phyloP scores from a whole-genome alignment of 2,797 vertebrate species.

The Nothura maculosa region DNA sequence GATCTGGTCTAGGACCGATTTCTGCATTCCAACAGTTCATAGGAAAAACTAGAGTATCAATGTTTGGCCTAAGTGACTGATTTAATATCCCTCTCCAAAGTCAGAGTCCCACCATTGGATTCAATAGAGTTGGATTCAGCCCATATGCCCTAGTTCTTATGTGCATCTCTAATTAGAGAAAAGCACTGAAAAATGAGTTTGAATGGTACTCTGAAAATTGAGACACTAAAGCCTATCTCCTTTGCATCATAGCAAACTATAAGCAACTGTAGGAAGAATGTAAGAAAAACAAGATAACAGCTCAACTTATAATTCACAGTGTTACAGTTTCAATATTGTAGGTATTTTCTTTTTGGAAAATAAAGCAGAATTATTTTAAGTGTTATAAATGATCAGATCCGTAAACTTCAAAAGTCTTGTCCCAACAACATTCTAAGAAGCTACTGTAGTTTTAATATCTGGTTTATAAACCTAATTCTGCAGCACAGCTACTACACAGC shows the following conservation, averaged over 20 bases:
- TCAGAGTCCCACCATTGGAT: neutral
- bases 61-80: neutral
- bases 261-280: neutral
- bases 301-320: neutral
- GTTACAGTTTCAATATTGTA: neutral
- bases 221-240: neutral
- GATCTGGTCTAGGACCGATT: slow-evolving; percentile 6
- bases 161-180: neutral
- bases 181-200: neutral
- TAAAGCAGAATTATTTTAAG: neutral
- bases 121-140: neutral
- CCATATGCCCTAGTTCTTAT: neutral
- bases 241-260: neutral
- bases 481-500: slow-evolving; percentile 16
- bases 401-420: neutral
- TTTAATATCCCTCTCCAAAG: neutral
- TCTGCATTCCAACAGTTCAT: slow-evolving; percentile 22
- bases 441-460: neutral
- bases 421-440: neutral
- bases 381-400: neutral
- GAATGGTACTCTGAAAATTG: neutral
- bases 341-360: neutral
- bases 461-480: slow-evolving; percentile 12
- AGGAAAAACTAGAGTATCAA: neutral
- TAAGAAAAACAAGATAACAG: neutral